Evolutionary conservation across 2,797 vertebrate species (phyloP), one percentile per base, ranked within the genome.

Genomic region (Masticophis lateralis): DNA sequence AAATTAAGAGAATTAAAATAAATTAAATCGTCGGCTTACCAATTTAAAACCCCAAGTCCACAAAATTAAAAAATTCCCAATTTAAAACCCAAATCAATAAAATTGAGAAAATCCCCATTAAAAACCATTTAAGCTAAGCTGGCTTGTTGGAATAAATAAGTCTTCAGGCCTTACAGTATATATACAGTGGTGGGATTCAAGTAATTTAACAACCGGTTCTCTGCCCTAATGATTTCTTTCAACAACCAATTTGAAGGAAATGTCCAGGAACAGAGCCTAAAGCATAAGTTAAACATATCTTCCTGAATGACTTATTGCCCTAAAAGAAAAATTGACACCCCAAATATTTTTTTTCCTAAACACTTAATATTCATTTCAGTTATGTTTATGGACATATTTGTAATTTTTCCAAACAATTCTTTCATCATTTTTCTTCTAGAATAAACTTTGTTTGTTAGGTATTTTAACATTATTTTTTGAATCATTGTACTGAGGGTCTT

Each of bases 231-330:
- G 37, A 37, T 37, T 37, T 37, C 37, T 37, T 37, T 37, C 37
- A 37, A 37, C 37, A 37, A 37, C 37, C 37, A 37, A 37, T 88
- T 43, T 55, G 43, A 25, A 93, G 56, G 22, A 91, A 93, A 83
- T 93, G 92, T 83, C 90, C 91, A 61, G 56, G 66, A 91, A 66
- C 66, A 89, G 43, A 91, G 87, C 61, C n/a, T 59, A 56, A 55
- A 88, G 55, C 22, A 51, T 43, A 74, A 13, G 25, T 83, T 60
- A 91, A 93, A 91, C 22, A 51, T 18, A 89, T 4, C 47, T 74
- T 51, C 57, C 57, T 56, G 13, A 79, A 28, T 61, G 66, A 55
- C 25, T 93, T 86, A 83, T 28, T 61, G n/a, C 43, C 47, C 69
- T 79, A 83, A 53, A 60, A 7, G 56, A n/a, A 88, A 93, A 88